These are phyloP conservation scores for Drosophila monieri DNA, from an alignment of 2,888 invertebrate genomes.

Conservation along the genomic window DNA sequence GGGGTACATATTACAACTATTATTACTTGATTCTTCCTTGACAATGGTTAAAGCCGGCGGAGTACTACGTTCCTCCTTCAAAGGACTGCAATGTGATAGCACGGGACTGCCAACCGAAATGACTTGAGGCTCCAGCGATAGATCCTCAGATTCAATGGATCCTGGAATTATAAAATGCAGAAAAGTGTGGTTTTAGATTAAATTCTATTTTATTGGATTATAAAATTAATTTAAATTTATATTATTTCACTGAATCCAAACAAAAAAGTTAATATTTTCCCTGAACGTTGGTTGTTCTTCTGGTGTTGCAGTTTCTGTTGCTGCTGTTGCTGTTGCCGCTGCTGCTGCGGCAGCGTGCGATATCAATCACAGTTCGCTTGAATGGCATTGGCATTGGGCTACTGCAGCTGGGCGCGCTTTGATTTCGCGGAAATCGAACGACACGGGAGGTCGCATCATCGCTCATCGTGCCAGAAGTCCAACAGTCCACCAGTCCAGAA, in stretches of 20 bases:
- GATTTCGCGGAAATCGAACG: constrained; percentile 81
- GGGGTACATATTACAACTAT: constrained; percentile 86
- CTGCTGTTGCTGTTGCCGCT: constrained; percentile 10
- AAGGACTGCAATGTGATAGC: constrained; percentile 85
- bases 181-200: neutral
- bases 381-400: constrained; percentile 64
- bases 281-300: neutral
- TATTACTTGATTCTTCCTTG: constrained; percentile 90
- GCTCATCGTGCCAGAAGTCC: constrained; percentile 60
- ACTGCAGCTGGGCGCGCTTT: constrained; percentile 75
- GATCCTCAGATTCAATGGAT: constrained; percentile 91
- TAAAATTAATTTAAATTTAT: neutral
- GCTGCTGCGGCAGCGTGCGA: constrained; percentile 32
- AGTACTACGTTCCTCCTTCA: constrained; percentile 88
- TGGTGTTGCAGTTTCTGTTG: constrained; percentile 5
- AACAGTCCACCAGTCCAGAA: constrained; percentile 20
- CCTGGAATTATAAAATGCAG: constrained; percentile 85
- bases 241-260: neutral
- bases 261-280: neutral
- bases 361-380: constrained; percentile 75
- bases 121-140: constrained; percentile 87
- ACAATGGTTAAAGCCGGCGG: constrained; percentile 87
- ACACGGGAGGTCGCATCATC: constrained; percentile 81
- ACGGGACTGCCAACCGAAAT: constrained; percentile 83
- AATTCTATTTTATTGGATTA: neutral